Evolutionary conservation across 2,113 vertebrate genomes (phyloP).

Genomic region (Osmerus eperlanus): DNA sequence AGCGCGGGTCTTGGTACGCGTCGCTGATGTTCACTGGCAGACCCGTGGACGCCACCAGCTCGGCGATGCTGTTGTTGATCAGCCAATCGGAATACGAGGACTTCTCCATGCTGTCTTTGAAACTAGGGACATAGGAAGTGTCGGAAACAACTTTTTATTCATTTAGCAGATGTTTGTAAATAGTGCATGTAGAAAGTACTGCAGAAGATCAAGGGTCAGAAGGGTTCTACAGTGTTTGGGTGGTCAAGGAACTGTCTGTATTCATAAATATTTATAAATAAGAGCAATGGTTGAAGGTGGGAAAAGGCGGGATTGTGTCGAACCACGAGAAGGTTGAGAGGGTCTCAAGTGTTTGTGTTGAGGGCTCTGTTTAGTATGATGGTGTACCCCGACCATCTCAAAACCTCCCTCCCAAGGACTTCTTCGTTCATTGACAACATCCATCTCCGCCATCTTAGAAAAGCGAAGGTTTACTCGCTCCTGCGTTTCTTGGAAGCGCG

Average conservation of each 20-base stretch:
- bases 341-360: not conserved
- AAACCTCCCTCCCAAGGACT: too few relatives aligned
- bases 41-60: constrained; percentile 95
- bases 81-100: constrained; percentile 96
- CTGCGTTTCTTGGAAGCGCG: constrained; percentile 13
- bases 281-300: too few relatives aligned
- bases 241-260: not conserved
- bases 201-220: too few relatives aligned
- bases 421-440: not conserved
- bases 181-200: too few relatives aligned
- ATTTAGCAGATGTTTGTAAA: too few relatives aligned
- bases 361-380: too few relatives aligned
- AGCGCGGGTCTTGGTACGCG: constrained; percentile 96
- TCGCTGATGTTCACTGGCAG: constrained; percentile 97
- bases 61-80: constrained; percentile 96
- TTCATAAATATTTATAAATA: too few relatives aligned
- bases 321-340: not conserved
- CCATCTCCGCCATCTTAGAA: not conserved
- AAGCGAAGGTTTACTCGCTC: not conserved
- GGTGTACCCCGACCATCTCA: too few relatives aligned
- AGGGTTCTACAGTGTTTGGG: not conserved
- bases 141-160: too few relatives aligned
- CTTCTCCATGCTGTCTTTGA: constrained; percentile 94
- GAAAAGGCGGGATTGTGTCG: too few relatives aligned
- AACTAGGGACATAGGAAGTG: constrained; percentile 68